Conservation (phyloP, 2,797 vertebrate genomes). For the Melanotaenia pygmaea region DNA sequence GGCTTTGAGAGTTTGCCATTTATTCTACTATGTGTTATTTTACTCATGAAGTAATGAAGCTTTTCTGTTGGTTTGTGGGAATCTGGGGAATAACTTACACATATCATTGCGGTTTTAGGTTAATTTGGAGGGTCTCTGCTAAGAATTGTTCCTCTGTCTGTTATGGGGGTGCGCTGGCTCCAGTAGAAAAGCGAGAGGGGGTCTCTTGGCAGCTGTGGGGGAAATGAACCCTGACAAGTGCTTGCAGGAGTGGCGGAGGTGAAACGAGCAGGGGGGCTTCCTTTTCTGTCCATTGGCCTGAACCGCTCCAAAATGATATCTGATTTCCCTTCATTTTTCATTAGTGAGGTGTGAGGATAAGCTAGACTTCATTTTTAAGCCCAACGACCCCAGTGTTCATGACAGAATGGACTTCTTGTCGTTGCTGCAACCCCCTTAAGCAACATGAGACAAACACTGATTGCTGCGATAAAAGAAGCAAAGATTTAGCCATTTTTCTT, state of each 20-base stretch:
- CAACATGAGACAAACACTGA: slow-evolving; percentile 62
- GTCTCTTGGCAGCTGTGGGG: slow-evolving; percentile 73
- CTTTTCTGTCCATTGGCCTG: slow-evolving; percentile 65
- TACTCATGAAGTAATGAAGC: slow-evolving; percentile 40
- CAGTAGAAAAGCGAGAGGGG: slow-evolving; percentile 73
- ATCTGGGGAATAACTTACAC: slow-evolving; percentile 62
- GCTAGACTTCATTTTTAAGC: slow-evolving; percentile 43
- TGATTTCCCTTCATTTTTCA: slow-evolving; percentile 82
- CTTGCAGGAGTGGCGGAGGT: slow-evolving; percentile 74
- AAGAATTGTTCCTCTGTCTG: slow-evolving; percentile 77
- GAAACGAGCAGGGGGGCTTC: slow-evolving; percentile 71
- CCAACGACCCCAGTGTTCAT: slow-evolving; percentile 19
- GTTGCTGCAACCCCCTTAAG: slow-evolving; percentile 40
- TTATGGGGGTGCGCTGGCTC: slow-evolving; percentile 66
- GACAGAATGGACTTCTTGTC: slow-evolving; percentile 64
- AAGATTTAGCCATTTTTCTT: slow-evolving; percentile 51
- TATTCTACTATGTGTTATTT: slow-evolving; percentile 47
- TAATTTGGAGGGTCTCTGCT: slow-evolving; percentile 36
- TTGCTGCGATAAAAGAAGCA: slow-evolving; percentile 46
- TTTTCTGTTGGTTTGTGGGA: slow-evolving; percentile 43
- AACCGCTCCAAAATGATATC: slow-evolving; percentile 74
- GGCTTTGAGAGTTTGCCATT: slow-evolving; percentile 29
- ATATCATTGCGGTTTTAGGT: slow-evolving; percentile 46
- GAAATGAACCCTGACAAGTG: slow-evolving; percentile 78
- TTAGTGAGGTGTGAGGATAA: slow-evolving; percentile 71